These are phyloP conservation scores for Liasis olivaceus DNA, from an alignment of 2,797 vertebrate species.

Conservation along the genomic window DNA sequence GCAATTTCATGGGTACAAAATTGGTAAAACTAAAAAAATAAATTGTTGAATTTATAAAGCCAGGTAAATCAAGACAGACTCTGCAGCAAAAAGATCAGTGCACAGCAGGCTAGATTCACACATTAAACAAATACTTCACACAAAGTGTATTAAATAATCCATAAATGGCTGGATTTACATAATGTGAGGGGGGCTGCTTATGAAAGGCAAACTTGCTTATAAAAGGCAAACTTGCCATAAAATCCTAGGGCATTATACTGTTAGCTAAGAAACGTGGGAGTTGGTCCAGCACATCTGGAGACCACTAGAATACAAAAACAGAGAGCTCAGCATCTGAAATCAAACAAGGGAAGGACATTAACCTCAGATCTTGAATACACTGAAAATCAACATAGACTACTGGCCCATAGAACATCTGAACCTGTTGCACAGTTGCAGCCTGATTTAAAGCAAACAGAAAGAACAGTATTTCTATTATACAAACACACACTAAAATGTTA, in stretches of 20 bases:
- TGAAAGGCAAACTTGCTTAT: not conserved
- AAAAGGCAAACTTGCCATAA: not conserved
- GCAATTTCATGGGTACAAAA: not conserved
- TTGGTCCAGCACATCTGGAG: not conserved
- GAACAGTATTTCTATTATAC: not conserved
- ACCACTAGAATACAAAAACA: not conserved
- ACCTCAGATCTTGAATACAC: not conserved
- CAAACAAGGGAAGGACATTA: not conserved
- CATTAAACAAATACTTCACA: not conserved
- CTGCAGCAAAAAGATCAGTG: not conserved
- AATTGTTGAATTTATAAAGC: not conserved
- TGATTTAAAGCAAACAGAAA: not conserved
- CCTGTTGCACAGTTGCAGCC: not conserved
- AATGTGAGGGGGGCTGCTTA: not conserved
- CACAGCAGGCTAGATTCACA: not conserved
- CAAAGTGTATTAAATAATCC: not conserved
- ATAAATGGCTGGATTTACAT: not conserved
- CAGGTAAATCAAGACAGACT: not conserved
- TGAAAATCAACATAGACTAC: not conserved
- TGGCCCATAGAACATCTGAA: not conserved
- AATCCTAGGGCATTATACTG: not conserved
- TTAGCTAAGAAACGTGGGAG: not conserved
- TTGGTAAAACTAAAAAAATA: not conserved
- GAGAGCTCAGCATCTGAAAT: not conserved
- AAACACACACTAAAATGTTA: not conserved